Conservation (phyloP, 2,113 vertebrate species). For the Lophochroa leadbeateri region DNA sequence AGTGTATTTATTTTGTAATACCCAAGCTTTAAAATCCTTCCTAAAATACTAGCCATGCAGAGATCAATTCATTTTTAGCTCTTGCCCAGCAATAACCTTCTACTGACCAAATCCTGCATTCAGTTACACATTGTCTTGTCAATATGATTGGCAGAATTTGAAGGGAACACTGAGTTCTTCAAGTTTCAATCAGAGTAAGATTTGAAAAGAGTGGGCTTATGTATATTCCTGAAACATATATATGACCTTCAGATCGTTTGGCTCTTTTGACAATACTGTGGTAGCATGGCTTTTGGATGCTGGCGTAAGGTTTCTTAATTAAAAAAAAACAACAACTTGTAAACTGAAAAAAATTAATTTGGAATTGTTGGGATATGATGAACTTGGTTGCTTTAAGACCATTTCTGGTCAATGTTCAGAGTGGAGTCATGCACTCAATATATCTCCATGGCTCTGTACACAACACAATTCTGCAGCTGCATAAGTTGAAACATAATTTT, state of each 20-base stretch:
- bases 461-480: neutral
- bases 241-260: neutral
- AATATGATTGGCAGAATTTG: neutral
- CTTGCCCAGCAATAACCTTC: neutral
- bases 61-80: neutral
- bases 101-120: neutral
- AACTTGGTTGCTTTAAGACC: neutral
- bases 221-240: neutral
- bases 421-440: neutral
- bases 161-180: neutral
- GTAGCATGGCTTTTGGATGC: neutral
- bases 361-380: neutral
- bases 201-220: neutral
- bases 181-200: neutral
- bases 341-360: neutral
- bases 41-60: neutral
- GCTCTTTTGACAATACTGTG: neutral
- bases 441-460: neutral
- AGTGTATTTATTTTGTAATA: neutral
- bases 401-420: constrained; percentile 14
- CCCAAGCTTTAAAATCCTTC: neutral
- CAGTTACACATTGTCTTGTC: neutral
- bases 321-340: neutral
- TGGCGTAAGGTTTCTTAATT: neutral
- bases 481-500: neutral